Percentiles rank a stretch among this genome's conserved stretches.
Evolutionary conservation across 1,140 invertebrate species (phyloP).

Genomic region (Tetramorium alpestre): DNA sequence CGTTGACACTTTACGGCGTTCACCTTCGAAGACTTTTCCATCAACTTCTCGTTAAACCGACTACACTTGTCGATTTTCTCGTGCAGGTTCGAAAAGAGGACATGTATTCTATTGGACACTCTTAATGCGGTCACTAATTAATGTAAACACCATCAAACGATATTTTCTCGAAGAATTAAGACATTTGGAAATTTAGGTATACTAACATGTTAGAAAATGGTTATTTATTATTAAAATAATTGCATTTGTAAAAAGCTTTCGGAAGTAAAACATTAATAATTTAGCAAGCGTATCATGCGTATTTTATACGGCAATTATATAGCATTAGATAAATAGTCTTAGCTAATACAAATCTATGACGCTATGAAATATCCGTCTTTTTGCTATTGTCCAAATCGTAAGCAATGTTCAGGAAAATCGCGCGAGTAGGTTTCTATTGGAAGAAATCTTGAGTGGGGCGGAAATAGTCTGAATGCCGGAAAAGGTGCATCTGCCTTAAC

Average conservation of each 20-base stretch:
- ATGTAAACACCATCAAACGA: neutral
- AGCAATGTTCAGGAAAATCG: constrained; percentile 24
- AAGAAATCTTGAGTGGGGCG: constrained; percentile 33
- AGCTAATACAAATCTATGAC: neutral
- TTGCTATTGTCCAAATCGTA: neutral
- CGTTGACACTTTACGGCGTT: constrained; percentile 22
- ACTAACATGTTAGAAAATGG: neutral
- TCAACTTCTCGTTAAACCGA: constrained; percentile 19
- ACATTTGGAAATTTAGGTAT: neutral
- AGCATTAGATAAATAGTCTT: neutral
- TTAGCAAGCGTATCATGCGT: neutral
- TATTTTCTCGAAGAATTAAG: neutral
- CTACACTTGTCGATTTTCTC: constrained; percentile 5
- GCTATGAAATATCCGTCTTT: neutral
- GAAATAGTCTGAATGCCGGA: constrained; percentile 44
- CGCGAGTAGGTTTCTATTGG: neutral
- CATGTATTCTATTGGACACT: neutral
- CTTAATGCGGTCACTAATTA: neutral
- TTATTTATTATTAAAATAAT: neutral
- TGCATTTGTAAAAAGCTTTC: neutral
- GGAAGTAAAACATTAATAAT: neutral
- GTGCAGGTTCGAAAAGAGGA: neutral
- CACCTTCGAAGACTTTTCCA: neutral
- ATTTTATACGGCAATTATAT: neutral
- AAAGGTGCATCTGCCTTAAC: constrained; percentile 38